These are phyloP conservation scores for Paramormyrops kingsleyae DNA, from an alignment of 2,113 vertebrate species.

Conservation along the genomic window DNA sequence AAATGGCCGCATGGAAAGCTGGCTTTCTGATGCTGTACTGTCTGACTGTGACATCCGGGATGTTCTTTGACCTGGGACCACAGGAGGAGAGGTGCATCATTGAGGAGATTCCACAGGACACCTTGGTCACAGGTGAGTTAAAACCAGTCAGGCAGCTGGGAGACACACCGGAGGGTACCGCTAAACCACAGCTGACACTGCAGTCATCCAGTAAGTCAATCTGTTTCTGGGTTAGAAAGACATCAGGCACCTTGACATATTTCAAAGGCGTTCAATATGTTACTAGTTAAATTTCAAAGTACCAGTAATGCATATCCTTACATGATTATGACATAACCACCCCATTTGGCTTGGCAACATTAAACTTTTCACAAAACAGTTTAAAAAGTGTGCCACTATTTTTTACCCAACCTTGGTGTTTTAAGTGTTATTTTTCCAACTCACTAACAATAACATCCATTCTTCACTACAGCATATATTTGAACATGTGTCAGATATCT, in stretches of 20 bases:
- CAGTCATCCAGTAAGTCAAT: background rate
- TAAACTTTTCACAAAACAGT: background rate
- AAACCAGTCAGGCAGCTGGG: background rate
- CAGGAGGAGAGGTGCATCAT: slow-evolving; percentile 83
- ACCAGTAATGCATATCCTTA: background rate
- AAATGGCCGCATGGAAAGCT: slow-evolving; percentile 42
- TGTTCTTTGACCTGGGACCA: slow-evolving; percentile 81
- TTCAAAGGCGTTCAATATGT: background rate
- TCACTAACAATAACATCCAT: background rate
- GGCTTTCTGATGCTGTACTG: slow-evolving; percentile 45
- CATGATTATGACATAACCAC: background rate
- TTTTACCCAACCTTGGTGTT: background rate
- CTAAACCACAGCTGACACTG: background rate
- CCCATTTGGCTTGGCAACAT: background rate
- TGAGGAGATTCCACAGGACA: slow-evolving; percentile 77
- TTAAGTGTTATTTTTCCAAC: background rate
- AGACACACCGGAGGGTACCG: background rate
- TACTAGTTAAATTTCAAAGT: background rate
- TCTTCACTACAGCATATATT: background rate
- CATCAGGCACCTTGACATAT: background rate
- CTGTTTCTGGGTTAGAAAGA: background rate
- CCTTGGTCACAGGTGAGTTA: slow-evolving; percentile 71
- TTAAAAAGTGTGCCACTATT: background rate
- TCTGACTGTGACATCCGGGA: slow-evolving; percentile 57
- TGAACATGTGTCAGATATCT: background rate